Evolutionary conservation across 1,140 invertebrate genomes (phyloP).

Genomic region (Drosophila guanche): DNA sequence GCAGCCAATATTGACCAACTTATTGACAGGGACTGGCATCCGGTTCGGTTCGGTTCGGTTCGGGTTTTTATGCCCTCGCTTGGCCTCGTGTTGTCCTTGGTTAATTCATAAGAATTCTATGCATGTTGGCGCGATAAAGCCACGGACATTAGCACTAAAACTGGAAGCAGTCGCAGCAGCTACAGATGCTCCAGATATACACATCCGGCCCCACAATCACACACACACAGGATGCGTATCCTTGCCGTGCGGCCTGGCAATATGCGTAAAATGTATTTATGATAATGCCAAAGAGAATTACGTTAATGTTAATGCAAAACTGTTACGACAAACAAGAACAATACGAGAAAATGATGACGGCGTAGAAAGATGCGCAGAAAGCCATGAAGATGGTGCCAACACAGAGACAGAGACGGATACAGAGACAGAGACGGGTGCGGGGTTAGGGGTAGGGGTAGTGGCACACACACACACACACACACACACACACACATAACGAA

Average conservation of each 20-base stretch:
- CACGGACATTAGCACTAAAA: conserved; percentile 61
- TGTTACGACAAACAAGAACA: conserved; percentile 80
- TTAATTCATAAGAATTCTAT: conserved; percentile 52
- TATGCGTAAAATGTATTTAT: conserved; percentile 83
- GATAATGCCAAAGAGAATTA: conserved; percentile 83
- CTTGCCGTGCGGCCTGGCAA: conserved; percentile 45
- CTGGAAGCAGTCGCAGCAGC: conserved; percentile 31
- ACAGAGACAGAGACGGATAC: too few relatives aligned
- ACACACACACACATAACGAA: conserved; percentile 27
- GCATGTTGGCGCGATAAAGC: conserved; percentile 44
- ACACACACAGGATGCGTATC: not conserved
- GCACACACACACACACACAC: conserved; percentile 33
- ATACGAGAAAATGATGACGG: conserved; percentile 77
- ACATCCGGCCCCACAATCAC: conserved; percentile 2
- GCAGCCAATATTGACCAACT: too few relatives aligned
- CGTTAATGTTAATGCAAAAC: conserved; percentile 82
- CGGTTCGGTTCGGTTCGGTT: conserved; percentile 26
- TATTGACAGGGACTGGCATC: not conserved
- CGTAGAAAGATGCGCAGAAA: conserved; percentile 33
- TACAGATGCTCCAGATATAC: conserved; percentile 52
- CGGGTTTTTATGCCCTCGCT: conserved; percentile 26
- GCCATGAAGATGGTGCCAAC: not conserved
- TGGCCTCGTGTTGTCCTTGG: conserved; percentile 14
- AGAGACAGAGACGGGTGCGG: not conserved
- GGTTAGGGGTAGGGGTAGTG: not conserved